Evolutionary conservation across 37 sponge, comb jelly and placozoan genomes (phyloP).

Genomic region (Petrosia ficiformis): DNA sequence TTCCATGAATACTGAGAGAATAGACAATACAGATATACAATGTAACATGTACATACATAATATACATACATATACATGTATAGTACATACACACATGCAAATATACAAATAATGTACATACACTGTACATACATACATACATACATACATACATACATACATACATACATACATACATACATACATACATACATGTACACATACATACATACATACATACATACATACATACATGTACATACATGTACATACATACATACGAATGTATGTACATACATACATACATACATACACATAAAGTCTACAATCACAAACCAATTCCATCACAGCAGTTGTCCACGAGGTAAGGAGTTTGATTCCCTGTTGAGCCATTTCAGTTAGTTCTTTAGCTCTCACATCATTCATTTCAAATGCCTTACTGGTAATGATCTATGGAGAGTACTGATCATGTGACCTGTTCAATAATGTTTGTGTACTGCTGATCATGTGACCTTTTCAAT

Average conservation of each 20-base stretch:
- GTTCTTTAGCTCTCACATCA: conserved; percentile 69
- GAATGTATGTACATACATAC: too few species aligned
- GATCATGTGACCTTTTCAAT: too few species aligned
- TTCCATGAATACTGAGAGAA: conserved; percentile 92
- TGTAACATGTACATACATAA: background rate
- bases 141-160: background rate
- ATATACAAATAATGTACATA: background rate
- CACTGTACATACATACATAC: background rate
- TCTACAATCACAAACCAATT: conserved; percentile 63
- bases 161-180: too few species aligned
- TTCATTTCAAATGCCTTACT: conserved; percentile 58
- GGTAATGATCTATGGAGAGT: conserved; percentile 76
- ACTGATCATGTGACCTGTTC: background rate
- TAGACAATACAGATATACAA: background rate
- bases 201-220: background rate
- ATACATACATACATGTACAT: background rate
- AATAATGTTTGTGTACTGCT: too few species aligned
- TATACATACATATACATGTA: background rate
- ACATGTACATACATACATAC: background rate
- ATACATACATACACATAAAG: too few species aligned
- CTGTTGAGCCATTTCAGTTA: conserved; percentile 80
- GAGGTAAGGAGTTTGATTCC: conserved; percentile 85
- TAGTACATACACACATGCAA: background rate
- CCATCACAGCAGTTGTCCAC: conserved; percentile 91
- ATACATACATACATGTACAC: too few species aligned